phyloP scores from a whole-genome alignment of 2,888 invertebrate species.

The Cepaea hortensis region DNA sequence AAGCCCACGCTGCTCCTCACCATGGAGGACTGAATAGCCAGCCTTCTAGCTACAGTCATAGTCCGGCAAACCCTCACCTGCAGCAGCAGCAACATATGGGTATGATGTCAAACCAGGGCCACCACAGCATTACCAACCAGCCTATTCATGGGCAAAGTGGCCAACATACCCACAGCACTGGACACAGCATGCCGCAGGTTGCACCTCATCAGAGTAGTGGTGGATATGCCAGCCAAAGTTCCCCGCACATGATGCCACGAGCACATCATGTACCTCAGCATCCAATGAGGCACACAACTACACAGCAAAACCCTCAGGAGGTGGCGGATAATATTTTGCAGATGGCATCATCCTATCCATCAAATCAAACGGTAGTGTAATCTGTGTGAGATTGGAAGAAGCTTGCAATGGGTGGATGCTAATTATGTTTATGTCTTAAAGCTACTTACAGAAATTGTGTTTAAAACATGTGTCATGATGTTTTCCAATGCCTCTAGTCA shows the following conservation, averaged over 20 bases:
- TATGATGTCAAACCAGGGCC: slow-evolving; percentile 28
- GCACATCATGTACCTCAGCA: slow-evolving; percentile 52
- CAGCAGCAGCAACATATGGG: slow-evolving; percentile 19
- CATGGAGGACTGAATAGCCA: slow-evolving; percentile 34
- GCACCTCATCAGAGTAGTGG: not conserved
- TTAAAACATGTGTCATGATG: too few species aligned
- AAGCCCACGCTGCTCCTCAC: slow-evolving; percentile 29
- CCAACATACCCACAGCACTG: slow-evolving; percentile 11
- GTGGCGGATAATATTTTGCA: slow-evolving; percentile 74
- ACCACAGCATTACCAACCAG: slow-evolving; percentile 9
- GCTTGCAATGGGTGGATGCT: not conserved
- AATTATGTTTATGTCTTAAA: not conserved
- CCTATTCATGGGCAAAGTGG: slow-evolving; percentile 9
- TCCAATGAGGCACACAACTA: slow-evolving; percentile 52
- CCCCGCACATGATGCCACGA: slow-evolving; percentile 38
- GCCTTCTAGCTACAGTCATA: slow-evolving; percentile 25
- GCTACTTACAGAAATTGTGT: too few species aligned
- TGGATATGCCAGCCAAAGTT: slow-evolving; percentile 26
- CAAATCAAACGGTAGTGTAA: slow-evolving; percentile 61
- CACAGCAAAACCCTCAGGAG: slow-evolving; percentile 70
- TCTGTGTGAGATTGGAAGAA: not conserved
- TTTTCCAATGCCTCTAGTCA: too few species aligned
- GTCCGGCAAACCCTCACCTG: slow-evolving; percentile 36
- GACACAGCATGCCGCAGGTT: slow-evolving; percentile 26
- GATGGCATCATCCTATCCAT: slow-evolving; percentile 69